Evolutionary conservation across 1,140 invertebrate genomes (phyloP), one percentile per base, ranked within the genome.

Genomic region (Eupeodes corollae): DNA sequence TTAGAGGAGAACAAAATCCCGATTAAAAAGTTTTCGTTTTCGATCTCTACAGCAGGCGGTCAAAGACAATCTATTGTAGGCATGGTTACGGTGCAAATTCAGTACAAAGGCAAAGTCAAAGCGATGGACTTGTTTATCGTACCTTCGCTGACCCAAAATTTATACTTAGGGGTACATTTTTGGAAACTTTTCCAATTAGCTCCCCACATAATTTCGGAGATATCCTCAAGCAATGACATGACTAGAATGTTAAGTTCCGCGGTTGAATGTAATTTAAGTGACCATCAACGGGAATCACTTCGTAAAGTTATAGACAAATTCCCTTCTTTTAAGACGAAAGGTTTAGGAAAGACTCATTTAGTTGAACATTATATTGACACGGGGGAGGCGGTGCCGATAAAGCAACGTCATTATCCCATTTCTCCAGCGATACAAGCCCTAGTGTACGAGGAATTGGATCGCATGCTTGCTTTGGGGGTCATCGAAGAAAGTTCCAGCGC

Each of bases 311-410:
- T 55, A 38, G 50, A 35, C 31, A 50, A 34, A 44, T 53, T 53
- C 44, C 44, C 35, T 18, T 47, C 15, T 19, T 51, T 35, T 18
- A 26, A 39, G 3, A 46, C n/a, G n/a, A n/a, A n/a, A n/a, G n/a
- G n/a, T n/a, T n/a, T n/a, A n/a, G n/a, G n/a, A n/a, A n/a, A n/a
- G 40, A 61, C 61, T 3, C 19, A 42, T 9, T 15, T 61, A 10
- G 30, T 44, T 1, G 50, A 54, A 49, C 57, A 61, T 44, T 34
- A 41, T 15, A 63, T 66, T 13, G n/a, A n/a, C n/a, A n/a, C n/a
- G n/a, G n/a, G n/a, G n/a, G n/a, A n/a, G n/a, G n/a, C n/a, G n/a
- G n/a, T n/a, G n/a, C n/a, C n/a, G n/a, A n/a, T n/a, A n/a, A n/a
- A n/a, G n/a, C n/a, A n/a, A n/a, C n/a, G n/a, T n/a, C n/a, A n/a